These are phyloP conservation scores for Sisyra terminalis DNA, from an alignment of 2,888 invertebrate genomes.

Conservation along the genomic window DNA sequence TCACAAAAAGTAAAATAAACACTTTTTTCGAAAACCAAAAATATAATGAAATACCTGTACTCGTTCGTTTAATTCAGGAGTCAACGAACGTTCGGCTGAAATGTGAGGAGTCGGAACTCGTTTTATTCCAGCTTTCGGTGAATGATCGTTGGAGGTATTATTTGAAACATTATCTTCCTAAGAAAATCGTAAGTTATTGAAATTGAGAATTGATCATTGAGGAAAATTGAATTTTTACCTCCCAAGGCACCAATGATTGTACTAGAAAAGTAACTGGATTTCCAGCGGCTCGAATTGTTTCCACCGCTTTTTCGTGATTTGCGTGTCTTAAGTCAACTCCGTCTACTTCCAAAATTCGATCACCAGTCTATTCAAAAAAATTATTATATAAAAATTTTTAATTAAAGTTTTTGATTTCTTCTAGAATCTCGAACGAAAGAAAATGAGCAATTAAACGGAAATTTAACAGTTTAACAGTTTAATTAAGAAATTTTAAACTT, in stretches of 20 bases:
- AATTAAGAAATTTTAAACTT: too few species aligned
- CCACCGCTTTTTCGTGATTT: conserved; percentile 86
- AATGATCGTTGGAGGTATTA: neutral
- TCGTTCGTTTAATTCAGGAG: too few species aligned
- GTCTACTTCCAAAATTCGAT: conserved; percentile 80
- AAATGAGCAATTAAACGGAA: neutral
- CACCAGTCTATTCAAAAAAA: conserved; percentile 51
- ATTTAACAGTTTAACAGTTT: neutral
- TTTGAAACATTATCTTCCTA: neutral
- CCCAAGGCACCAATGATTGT: conserved; percentile 64
- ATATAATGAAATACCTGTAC: too few species aligned
- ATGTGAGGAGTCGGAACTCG: too few species aligned
- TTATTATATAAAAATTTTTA: conserved; percentile 6
- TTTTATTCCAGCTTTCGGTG: neutral
- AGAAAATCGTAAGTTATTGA: too few species aligned
- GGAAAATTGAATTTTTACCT: too few species aligned
- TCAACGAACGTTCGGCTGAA: too few species aligned
- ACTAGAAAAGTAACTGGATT: conserved; percentile 82
- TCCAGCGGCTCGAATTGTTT: conserved; percentile 80
- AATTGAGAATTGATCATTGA: too few species aligned
- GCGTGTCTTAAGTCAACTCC: conserved; percentile 79
- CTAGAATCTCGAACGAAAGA: neutral
- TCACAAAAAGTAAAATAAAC: too few species aligned
- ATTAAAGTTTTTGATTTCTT: neutral
- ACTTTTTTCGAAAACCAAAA: too few species aligned